phyloP scores from a whole-genome alignment of 1,140 invertebrate species.

The Campodea augens region DNA sequence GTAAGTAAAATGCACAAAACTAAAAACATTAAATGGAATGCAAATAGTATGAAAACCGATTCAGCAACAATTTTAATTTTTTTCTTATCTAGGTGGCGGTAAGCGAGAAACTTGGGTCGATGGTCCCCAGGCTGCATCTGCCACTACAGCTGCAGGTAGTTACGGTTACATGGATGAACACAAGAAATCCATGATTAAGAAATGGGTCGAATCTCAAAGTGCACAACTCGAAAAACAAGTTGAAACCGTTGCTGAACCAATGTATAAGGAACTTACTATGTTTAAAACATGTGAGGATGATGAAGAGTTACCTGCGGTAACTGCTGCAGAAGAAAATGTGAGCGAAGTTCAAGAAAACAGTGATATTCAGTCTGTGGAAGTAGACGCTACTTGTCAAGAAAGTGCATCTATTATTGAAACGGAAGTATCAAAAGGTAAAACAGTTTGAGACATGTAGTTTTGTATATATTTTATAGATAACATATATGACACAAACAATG shows the following conservation, averaged over 20 bases:
- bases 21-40: too few relatives aligned
- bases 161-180: slow-evolving; percentile 80
- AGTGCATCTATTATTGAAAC: too few relatives aligned
- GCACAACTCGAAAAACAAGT: slow-evolving; percentile 36
- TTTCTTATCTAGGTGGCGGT: too few relatives aligned
- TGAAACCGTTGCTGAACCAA: slow-evolving; percentile 2
- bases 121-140: slow-evolving; percentile 32
- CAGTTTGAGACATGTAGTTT: too few relatives aligned
- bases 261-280: slow-evolving; percentile 36
- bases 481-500: too few relatives aligned
- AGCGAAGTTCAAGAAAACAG: slow-evolving; percentile 7
- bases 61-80: too few relatives aligned
- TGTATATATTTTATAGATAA: too few relatives aligned
- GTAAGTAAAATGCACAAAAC: too few relatives aligned
- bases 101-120: slow-evolving; percentile 86
- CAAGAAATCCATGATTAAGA: slow-evolving; percentile 78
- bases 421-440: too few relatives aligned
- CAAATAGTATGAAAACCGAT: too few relatives aligned
- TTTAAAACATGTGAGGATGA: slow-evolving; percentile 40
- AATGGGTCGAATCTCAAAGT: slow-evolving; percentile 83
- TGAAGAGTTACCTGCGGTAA: slow-evolving; percentile 21
- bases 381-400: too few relatives aligned
- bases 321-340: slow-evolving; percentile 7
- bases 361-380: too few relatives aligned
- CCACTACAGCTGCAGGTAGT: slow-evolving; percentile 24